Conservation (phyloP, 2,888 invertebrate species). For the Latrodectus elegans region DNA sequence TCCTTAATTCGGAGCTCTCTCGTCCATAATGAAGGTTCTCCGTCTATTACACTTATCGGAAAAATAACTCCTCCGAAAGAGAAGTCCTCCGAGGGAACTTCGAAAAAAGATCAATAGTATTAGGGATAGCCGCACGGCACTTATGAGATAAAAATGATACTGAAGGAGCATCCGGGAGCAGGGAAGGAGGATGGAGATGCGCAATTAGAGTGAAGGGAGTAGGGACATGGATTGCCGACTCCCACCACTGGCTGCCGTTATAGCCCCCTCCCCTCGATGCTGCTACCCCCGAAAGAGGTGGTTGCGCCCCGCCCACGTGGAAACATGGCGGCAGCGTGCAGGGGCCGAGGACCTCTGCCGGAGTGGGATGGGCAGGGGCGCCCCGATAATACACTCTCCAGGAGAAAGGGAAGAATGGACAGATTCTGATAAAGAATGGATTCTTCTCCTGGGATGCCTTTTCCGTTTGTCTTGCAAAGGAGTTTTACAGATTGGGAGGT, state of each 20-base stretch:
- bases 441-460: background rate
- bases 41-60: constrained; percentile 5
- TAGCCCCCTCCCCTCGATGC: constrained; percentile 18
- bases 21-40: background rate
- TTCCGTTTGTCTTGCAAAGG: constrained; percentile 1
- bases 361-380: background rate
- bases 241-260: constrained; percentile 51
- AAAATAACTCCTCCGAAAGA: background rate
- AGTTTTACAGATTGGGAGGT: constrained; percentile 36
- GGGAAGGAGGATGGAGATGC: constrained; percentile 12
- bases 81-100: background rate
- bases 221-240: constrained; percentile 38
- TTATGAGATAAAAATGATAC: constrained; percentile 61
- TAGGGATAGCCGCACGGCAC: constrained; percentile 49
- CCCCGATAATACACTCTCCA: constrained; percentile 54
- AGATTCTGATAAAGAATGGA: constrained; percentile 21
- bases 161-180: background rate
- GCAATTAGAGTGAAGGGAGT: constrained; percentile 44
- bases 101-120: constrained; percentile 40
- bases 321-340: constrained; percentile 53
- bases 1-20: background rate
- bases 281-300: constrained; percentile 36
- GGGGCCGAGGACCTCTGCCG: constrained; percentile 39
- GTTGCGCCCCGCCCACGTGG: constrained; percentile 30
- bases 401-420: constrained; percentile 20